A percentile compares a stretch with the other conserved stretches of the same genome.
phyloP scores from a whole-genome alignment of 2,888 invertebrate genomes.

The Agrotis clavis region DNA sequence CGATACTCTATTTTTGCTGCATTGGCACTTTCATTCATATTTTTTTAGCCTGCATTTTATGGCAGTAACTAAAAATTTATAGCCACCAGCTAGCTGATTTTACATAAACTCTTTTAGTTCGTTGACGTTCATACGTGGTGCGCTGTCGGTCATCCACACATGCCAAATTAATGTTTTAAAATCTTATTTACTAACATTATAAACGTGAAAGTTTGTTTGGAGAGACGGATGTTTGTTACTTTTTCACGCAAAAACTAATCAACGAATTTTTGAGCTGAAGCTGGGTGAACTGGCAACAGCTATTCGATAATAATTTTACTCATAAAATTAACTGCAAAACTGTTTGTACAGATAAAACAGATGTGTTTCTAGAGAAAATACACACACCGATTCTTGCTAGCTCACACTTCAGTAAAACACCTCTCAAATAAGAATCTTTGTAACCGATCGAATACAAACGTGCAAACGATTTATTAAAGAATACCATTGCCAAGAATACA shows the following conservation, averaged over 20 bases:
- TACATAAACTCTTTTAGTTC: too few relatives aligned
- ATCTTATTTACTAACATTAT: too few relatives aligned
- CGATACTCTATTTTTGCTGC: background rate
- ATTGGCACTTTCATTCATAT: background rate
- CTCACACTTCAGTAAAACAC: background rate
- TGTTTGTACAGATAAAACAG: background rate
- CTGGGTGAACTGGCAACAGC: too few relatives aligned
- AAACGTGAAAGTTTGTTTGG: too few relatives aligned
- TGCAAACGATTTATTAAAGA: constrained; percentile 32
- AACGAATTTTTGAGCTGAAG: too few relatives aligned
- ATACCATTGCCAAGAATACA: constrained; percentile 22
- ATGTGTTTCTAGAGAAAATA: background rate
- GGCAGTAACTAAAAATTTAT: too few relatives aligned
- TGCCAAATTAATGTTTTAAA: too few relatives aligned
- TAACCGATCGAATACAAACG: constrained; percentile 12
- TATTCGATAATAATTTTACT: background rate
- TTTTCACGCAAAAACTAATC: too few relatives aligned
- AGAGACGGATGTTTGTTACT: background rate
- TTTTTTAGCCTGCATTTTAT: too few relatives aligned
- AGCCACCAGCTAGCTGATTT: too few relatives aligned
- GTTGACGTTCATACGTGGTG: too few relatives aligned
- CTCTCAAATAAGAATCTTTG: constrained; percentile 4
- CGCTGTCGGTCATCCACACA: too few relatives aligned
- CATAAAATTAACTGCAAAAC: background rate
- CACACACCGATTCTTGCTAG: background rate